Conservation (phyloP, 2,113 vertebrate species). For the Suricata suricatta region DNA sequence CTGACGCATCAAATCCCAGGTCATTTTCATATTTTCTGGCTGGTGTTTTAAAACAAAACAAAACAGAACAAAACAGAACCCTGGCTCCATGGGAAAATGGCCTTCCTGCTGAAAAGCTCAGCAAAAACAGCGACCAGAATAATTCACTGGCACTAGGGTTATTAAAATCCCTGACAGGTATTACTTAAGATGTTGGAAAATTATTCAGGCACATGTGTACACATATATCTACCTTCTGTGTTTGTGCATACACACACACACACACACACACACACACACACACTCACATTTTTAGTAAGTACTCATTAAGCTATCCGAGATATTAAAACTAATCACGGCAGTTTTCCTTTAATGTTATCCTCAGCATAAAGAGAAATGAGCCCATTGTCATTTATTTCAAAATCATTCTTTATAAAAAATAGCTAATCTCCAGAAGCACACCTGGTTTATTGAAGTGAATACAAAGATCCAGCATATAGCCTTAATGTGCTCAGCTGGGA, state of each 20-base stretch:
- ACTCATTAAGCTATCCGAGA: constrained; percentile 80
- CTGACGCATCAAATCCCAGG: background rate
- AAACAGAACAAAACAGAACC: background rate
- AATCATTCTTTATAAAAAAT: constrained; percentile 78
- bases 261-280: constrained; percentile 1
- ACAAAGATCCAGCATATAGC: constrained; percentile 66
- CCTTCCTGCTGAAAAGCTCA: constrained; percentile 45
- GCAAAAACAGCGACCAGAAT: constrained; percentile 56
- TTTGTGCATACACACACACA: background rate
- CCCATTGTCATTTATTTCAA: constrained; percentile 78
- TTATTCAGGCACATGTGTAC: constrained; percentile 64
- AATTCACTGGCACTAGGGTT: constrained; percentile 43
- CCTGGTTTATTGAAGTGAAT: constrained; percentile 76
- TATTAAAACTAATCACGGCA: constrained; percentile 81
- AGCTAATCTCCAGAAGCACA: constrained; percentile 75
- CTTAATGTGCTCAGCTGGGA: constrained; percentile 69
- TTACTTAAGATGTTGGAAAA: constrained; percentile 76
- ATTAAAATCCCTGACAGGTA: constrained; percentile 75
- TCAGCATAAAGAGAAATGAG: constrained; percentile 81
- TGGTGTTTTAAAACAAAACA: background rate
- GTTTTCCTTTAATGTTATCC: constrained; percentile 78
- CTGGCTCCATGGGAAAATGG: constrained; percentile 29
- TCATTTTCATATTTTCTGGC: constrained; percentile 62
- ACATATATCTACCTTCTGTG: constrained; percentile 55
- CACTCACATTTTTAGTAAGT: constrained; percentile 73